These are phyloP conservation scores for Acleris cristana DNA, from an alignment of 2,888 invertebrate genomes.

Conservation along the genomic window DNA sequence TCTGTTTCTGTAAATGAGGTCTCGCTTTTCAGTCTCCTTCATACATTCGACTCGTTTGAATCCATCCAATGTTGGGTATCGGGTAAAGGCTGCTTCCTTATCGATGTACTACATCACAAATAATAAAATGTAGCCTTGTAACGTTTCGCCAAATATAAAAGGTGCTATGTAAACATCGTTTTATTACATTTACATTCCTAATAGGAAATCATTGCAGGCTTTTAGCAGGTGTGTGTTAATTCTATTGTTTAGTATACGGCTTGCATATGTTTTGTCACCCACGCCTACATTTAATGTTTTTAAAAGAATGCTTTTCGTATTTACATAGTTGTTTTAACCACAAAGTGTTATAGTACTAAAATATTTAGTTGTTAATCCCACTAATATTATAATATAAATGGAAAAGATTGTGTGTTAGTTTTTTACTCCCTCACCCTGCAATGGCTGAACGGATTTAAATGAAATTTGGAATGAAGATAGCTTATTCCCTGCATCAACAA, in stretches of 20 bases:
- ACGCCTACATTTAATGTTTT: conserved; percentile 15
- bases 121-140: conserved; percentile 26
- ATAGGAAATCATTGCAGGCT: conserved; percentile 30
- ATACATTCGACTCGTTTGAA: no score
- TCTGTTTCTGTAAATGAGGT: no score
- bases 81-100: no score
- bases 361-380: neutral
- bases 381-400: no score
- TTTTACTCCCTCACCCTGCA: no score
- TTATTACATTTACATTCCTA: conserved; percentile 18
- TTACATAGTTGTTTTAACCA: neutral
- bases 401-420: no score
- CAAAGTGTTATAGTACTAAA: neutral
- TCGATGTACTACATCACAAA: neutral
- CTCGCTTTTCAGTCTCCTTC: no score
- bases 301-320: neutral
- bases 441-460: no score
- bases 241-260: conserved; percentile 8
- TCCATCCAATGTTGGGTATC: no score
- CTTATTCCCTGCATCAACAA: no score
- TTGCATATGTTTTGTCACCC: conserved; percentile 7
- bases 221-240: conserved; percentile 26
- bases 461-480: no score
- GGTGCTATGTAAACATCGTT: conserved; percentile 15
- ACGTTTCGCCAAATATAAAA: conserved; percentile 8